Percentiles rank a stretch among this genome's conserved stretches.
These are phyloP conservation scores for Drosophila phalerata DNA, from an alignment of 2,888 invertebrate species.

Conservation along the genomic window DNA sequence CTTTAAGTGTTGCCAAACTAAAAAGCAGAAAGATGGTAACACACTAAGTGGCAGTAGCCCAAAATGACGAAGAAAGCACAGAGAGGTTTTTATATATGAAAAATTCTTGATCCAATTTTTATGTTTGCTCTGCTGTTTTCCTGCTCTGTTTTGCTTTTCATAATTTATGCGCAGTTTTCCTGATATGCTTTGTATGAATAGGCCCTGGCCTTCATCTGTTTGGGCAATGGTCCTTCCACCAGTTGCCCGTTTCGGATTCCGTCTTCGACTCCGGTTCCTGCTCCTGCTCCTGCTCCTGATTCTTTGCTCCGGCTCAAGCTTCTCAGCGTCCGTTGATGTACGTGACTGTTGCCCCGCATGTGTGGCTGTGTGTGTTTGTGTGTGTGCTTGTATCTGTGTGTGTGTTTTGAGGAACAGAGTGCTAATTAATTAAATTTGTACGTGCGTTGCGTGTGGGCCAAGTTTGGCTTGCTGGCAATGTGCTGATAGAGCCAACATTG, in stretches of 20 bases:
- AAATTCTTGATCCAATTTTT: slow-evolving; percentile 58
- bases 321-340: slow-evolving; percentile 45
- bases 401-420: slow-evolving; percentile 72
- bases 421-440: slow-evolving; percentile 80
- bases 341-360: slow-evolving; percentile 55
- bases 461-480: slow-evolving; percentile 66
- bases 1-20: slow-evolving; percentile 54
- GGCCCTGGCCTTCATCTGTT: slow-evolving; percentile 19
- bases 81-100: slow-evolving; percentile 38
- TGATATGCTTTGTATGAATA: slow-evolving; percentile 49
- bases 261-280: slow-evolving; percentile 16
- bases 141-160: slow-evolving; percentile 58
- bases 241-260: slow-evolving; percentile 33
- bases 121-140: slow-evolving; percentile 45
- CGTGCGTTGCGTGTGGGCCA: slow-evolving; percentile 64
- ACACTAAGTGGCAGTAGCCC: slow-evolving; percentile 27
- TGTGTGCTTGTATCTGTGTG: slow-evolving; percentile 28
- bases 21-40: slow-evolving; percentile 14
- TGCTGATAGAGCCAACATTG: slow-evolving; percentile 63
- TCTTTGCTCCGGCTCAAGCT: slow-evolving; percentile 16
- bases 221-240: slow-evolving; percentile 33
- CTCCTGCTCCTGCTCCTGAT: neutral
- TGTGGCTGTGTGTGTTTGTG: slow-evolving; percentile 10
- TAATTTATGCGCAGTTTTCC: slow-evolving; percentile 73
- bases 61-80: slow-evolving; percentile 2